A percentile compares a stretch with the other conserved stretches of the same genome.
These are phyloP conservation scores for Branchellion lobata DNA, from an alignment of 2,888 invertebrate genomes.

Conservation along the genomic window DNA sequence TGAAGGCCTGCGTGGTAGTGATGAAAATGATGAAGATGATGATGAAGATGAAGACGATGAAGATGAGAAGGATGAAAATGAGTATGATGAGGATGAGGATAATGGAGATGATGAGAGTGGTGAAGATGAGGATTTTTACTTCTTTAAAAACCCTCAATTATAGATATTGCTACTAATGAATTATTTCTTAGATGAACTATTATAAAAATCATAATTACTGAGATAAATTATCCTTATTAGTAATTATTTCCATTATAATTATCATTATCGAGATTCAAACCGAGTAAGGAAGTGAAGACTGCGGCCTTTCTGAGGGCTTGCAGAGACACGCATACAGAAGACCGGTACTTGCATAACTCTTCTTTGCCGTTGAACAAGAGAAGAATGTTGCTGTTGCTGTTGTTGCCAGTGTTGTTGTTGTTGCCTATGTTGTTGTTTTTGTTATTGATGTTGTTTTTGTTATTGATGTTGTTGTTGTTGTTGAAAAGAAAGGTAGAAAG, in stretches of 20 bases:
- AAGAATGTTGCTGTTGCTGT: slow-evolving; percentile 63
- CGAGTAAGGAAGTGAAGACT: slow-evolving; percentile 81
- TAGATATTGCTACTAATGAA: too few species aligned
- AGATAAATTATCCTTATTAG: too few species aligned
- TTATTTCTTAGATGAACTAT: too few species aligned
- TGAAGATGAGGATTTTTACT: too few species aligned
- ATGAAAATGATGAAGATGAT: neutral
- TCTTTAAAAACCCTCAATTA: too few species aligned
- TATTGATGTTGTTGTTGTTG: slow-evolving; percentile 61
- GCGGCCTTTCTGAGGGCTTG: slow-evolving; percentile 90
- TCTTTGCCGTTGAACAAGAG: slow-evolving; percentile 64
- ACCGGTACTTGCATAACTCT: slow-evolving; percentile 67
- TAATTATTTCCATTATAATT: too few species aligned
- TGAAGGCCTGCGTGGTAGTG: slow-evolving; percentile 70
- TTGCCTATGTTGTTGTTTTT: too few species aligned
- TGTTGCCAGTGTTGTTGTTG: slow-evolving; percentile 63
- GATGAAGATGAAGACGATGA: too few species aligned
- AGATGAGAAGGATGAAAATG: too few species aligned
- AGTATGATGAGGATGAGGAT: too few species aligned
- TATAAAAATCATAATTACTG: too few species aligned
- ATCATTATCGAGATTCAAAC: slow-evolving; percentile 59
- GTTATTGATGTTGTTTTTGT: slow-evolving; percentile 63
- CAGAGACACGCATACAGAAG: slow-evolving; percentile 81
- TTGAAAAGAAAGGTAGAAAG: slow-evolving; percentile 70
- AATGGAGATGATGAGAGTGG: too few species aligned